Evolutionary conservation across 2,797 vertebrate genomes (phyloP).

Genomic region (Poeciliopsis infans): DNA sequence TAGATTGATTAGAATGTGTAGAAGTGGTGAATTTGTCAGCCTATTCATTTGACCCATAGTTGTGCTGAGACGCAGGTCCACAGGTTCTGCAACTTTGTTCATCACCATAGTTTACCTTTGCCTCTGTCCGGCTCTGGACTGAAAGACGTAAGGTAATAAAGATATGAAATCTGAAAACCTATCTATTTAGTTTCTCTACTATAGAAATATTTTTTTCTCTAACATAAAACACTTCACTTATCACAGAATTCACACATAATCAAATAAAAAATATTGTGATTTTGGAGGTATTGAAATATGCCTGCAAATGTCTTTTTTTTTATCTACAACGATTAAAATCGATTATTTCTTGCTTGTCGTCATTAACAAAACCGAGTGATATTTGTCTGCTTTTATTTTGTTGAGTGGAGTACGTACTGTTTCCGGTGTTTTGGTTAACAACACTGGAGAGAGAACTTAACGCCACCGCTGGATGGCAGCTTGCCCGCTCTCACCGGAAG

Average conservation of each 20-base stretch:
- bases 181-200: not conserved
- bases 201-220: not conserved
- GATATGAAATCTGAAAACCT: not conserved
- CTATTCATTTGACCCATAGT: not conserved
- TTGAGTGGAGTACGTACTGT: not conserved
- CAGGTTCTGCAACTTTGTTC: not conserved
- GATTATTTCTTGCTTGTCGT: not conserved
- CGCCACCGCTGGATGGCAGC: not conserved
- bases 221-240: not conserved
- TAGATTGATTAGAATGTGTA: not conserved
- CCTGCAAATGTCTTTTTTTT: not conserved
- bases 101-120: not conserved
- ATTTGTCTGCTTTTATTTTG: constrained; percentile 43
- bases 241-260: not conserved
- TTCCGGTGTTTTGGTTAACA: constrained; percentile 3
- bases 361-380: not conserved
- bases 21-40: not conserved
- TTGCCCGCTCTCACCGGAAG: not conserved
- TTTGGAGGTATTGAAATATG: not conserved
- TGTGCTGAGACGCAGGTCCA: not conserved
- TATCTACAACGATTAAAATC: not conserved
- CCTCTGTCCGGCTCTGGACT: not conserved
- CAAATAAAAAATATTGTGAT: not conserved
- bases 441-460: not conserved
- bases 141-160: too few relatives aligned